These are phyloP conservation scores for Conomelus anceps DNA, from an alignment of 2,888 invertebrate species.

Conservation along the genomic window DNA sequence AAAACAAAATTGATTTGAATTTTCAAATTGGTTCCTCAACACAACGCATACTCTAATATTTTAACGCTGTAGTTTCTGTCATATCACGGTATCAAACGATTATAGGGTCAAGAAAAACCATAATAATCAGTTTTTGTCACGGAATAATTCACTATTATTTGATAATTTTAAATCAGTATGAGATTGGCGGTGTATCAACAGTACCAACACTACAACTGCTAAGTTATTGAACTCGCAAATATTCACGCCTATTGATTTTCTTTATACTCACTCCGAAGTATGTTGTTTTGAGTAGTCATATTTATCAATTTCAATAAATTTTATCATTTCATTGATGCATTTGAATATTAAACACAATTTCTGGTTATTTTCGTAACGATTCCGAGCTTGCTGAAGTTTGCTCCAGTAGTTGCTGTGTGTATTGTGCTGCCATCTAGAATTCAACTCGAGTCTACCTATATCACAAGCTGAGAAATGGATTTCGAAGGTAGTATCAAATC, in stretches of 20 bases:
- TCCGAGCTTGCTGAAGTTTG: neutral
- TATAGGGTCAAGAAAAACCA: too few relatives aligned
- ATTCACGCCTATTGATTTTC: neutral
- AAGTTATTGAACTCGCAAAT: neutral
- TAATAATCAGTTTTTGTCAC: too few relatives aligned
- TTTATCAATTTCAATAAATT: neutral
- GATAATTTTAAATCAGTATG: neutral
- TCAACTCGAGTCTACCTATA: too few relatives aligned
- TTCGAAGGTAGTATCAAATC: neutral
- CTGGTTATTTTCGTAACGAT: neutral
- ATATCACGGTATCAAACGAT: too few relatives aligned
- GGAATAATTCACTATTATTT: neutral
- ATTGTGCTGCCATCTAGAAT: neutral
- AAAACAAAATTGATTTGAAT: too few relatives aligned
- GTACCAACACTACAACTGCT: neutral
- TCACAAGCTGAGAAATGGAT: neutral
- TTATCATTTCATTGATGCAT: neutral
- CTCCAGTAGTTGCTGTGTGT: too few relatives aligned
- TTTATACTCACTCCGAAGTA: too few relatives aligned
- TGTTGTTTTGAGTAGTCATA: neutral
- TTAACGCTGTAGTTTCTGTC: too few relatives aligned
- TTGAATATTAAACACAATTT: neutral
- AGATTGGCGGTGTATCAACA: neutral
- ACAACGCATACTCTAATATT: too few relatives aligned
- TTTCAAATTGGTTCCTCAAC: too few relatives aligned